These are phyloP conservation scores for Pemphigus obesinymphae DNA, from an alignment of 1,140 invertebrate genomes.

Conservation along the genomic window DNA sequence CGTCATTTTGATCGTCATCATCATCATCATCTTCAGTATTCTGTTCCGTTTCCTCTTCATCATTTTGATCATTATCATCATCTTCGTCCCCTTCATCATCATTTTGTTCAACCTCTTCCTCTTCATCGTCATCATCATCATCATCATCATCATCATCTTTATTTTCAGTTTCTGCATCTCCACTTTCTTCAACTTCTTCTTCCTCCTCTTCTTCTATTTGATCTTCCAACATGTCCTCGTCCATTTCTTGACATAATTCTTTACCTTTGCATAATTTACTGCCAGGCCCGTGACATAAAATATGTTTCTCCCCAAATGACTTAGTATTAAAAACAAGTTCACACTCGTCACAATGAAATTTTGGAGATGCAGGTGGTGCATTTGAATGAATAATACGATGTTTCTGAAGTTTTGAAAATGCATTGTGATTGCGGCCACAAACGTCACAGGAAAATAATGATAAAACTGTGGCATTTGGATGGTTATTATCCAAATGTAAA, in stretches of 20 bases:
- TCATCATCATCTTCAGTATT: slow-evolving; percentile 39
- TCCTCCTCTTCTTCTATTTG: slow-evolving; percentile 25
- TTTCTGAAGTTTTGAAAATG: slow-evolving; percentile 57
- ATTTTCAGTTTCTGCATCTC: background rate
- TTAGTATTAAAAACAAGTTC: slow-evolving; percentile 30
- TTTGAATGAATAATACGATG: slow-evolving; percentile 60
- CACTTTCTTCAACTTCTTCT: slow-evolving; percentile 15
- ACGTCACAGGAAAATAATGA: slow-evolving; percentile 59
- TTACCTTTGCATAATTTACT: slow-evolving; percentile 26
- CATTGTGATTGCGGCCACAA: slow-evolving; percentile 60
- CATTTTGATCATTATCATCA: background rate
- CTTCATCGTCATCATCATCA: slow-evolving; percentile 24
- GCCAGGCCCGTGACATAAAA: slow-evolving; percentile 1
- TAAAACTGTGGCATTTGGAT: slow-evolving; percentile 53
- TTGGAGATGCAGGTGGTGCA: background rate
- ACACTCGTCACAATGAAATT: slow-evolving; percentile 34
- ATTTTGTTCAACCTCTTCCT: slow-evolving; percentile 21
- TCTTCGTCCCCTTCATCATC: slow-evolving; percentile 28
- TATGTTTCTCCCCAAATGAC: slow-evolving; percentile 35
- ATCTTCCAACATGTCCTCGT: slow-evolving; percentile 17
- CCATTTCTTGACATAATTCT: slow-evolving; percentile 38
- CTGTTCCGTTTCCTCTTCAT: slow-evolving; percentile 27
- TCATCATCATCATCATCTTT: slow-evolving; percentile 20
- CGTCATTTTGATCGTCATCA: slow-evolving; percentile 3
- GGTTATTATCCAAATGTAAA: slow-evolving; percentile 55